These are phyloP conservation scores for Lacerta agilis DNA, from an alignment of 2,797 vertebrate genomes.

Conservation along the genomic window DNA sequence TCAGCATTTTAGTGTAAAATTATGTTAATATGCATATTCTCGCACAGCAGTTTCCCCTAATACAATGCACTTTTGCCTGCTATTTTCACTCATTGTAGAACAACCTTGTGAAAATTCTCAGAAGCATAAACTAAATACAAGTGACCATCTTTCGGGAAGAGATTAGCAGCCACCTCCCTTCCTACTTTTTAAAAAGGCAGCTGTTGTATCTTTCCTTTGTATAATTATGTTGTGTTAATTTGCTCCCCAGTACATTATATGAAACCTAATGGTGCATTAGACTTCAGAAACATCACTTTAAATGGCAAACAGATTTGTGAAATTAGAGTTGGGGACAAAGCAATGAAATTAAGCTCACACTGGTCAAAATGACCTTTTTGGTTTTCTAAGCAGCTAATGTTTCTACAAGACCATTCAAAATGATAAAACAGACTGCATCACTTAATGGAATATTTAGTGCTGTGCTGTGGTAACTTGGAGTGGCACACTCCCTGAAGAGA, in stretches of 20 bases:
- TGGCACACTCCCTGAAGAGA: constrained; percentile 2
- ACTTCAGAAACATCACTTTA: constrained; percentile 32
- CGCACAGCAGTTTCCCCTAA: too few species aligned
- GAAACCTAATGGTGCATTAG: constrained; percentile 40
- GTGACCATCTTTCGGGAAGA: neutral
- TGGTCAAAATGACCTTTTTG: constrained; percentile 4
- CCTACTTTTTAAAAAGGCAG: neutral
- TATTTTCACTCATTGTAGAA: neutral
- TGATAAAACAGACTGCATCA: constrained; percentile 1
- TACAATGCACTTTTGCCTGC: too few species aligned
- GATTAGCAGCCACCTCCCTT: neutral
- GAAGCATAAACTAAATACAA: neutral
- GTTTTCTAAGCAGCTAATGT: constrained; percentile 4
- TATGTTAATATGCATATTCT: too few species aligned
- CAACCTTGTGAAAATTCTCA: neutral
- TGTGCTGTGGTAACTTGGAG: neutral
- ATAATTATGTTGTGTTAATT: constrained; percentile 31
- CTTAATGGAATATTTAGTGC: constrained; percentile 10
- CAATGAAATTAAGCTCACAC: neutral
- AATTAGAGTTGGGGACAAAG: neutral
- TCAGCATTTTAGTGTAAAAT: too few species aligned
- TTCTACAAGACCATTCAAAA: constrained; percentile 28
- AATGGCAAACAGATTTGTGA: neutral
- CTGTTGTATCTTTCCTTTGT: neutral
- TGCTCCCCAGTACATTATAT: constrained; percentile 39